phyloP scores from a whole-genome alignment of 2,113 vertebrate species.

The Piaya cayana region DNA sequence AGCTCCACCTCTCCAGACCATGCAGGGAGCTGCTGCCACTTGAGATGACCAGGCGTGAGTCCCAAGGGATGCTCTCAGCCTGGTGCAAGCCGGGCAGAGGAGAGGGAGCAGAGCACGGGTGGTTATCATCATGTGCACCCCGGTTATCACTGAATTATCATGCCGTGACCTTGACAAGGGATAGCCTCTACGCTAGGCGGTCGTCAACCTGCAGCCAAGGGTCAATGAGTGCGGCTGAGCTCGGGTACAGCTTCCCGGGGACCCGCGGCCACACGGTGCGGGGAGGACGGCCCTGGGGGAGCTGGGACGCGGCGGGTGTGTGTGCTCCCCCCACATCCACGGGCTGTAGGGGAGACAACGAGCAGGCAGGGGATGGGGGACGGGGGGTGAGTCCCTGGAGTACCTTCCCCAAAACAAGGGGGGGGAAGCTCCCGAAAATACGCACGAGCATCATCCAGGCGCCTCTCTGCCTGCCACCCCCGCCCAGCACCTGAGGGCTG shows the following conservation, averaged over 20 bases:
- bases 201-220: fast-evolving
- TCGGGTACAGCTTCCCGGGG: background rate
- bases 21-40: fast-evolving
- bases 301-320: no score
- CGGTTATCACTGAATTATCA: background rate
- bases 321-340: fast-evolving
- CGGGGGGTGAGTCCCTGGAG: fast-evolving
- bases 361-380: no score
- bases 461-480: background rate
- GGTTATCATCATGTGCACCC: background rate
- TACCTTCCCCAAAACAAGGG: background rate
- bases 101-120: background rate
- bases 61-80: background rate
- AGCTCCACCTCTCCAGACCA: background rate
- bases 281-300: background rate
- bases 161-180: background rate
- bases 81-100: background rate
- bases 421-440: background rate
- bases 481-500: background rate
- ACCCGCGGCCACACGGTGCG: fast-evolving
- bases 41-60: fast-evolving
- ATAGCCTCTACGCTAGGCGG: fast-evolving
- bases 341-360: fast-evolving
- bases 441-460: background rate
- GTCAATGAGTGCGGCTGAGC: fast-evolving